A percentile compares a stretch with the other conserved stretches of the same genome.
Evolutionary conservation across 1,140 invertebrate genomes (phyloP).

Genomic region (Drosophila pseudoobscura): DNA sequence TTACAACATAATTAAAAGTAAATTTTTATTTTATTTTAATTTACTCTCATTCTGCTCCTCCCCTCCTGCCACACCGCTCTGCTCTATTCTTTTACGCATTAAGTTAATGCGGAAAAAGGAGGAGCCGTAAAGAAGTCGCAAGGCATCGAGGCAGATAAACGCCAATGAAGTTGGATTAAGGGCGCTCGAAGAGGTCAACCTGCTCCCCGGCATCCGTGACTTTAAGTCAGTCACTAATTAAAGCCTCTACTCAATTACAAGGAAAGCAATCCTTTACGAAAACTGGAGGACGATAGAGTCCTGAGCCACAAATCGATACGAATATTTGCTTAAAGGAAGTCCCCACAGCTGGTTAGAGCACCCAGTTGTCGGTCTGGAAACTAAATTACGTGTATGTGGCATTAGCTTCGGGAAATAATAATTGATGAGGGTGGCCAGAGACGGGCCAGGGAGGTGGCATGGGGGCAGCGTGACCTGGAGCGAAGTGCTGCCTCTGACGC

Average conservation of each 20-base stretch:
- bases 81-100: conserved; percentile 44
- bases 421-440: conserved; percentile 37
- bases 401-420: conserved; percentile 40
- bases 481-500: conserved; percentile 18
- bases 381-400: conserved; percentile 35
- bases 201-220: neutral
- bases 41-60: conserved; percentile 5
- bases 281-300: too few species aligned
- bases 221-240: too few species aligned
- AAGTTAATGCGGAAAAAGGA: conserved; percentile 58
- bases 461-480: neutral
- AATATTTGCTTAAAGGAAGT: too few species aligned
- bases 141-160: conserved; percentile 17
- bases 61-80: conserved; percentile 4
- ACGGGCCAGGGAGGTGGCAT: conserved; percentile 1
- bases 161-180: conserved; percentile 33
- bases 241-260: too few species aligned
- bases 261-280: too few species aligned
- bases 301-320: too few species aligned
- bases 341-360: too few species aligned
- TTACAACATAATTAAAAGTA: conserved; percentile 66
- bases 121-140: neutral
- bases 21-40: conserved; percentile 49
- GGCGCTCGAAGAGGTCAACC: conserved; percentile 20
- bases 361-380: conserved; percentile 1